These are phyloP conservation scores for Chloroceryle amazona DNA, from an alignment of 2,797 vertebrate genomes.

Conservation along the genomic window DNA sequence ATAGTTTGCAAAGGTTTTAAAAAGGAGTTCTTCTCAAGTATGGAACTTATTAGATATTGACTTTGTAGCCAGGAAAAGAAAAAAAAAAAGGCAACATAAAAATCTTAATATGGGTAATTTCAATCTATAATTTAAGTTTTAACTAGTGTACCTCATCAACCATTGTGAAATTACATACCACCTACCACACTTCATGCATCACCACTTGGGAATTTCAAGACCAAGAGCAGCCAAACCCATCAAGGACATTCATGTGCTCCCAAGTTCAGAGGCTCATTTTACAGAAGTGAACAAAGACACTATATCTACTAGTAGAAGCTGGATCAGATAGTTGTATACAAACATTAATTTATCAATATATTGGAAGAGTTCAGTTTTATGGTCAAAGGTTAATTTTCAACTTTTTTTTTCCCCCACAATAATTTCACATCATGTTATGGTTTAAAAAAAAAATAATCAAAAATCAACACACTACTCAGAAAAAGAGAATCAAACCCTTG, in stretches of 20 bases:
- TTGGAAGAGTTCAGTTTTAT: background rate
- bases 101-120: slow-evolving; percentile 59
- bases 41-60: slow-evolving; percentile 44
- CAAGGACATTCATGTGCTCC: background rate
- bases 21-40: background rate
- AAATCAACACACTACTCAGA: background rate
- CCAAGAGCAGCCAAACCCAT: slow-evolving; percentile 13
- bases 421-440: background rate
- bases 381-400: background rate
- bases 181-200: slow-evolving; percentile 41
- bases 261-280: background rate
- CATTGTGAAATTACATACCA: slow-evolving; percentile 56
- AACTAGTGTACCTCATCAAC: slow-evolving; percentile 12
- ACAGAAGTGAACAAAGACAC: background rate
- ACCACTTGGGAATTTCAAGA: slow-evolving; percentile 18
- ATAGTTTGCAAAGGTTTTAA: slow-evolving; percentile 4
- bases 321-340: background rate
- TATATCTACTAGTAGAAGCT: background rate
- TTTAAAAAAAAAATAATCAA: background rate
- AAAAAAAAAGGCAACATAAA: background rate
- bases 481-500: background rate
- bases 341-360: background rate
- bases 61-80: background rate
- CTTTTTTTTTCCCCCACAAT: background rate
- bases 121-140: slow-evolving; percentile 30